Evolutionary conservation across 2,797 vertebrate species (phyloP), one percentile per base, ranked within the genome.

Genomic region (Tenualosa ilisha): DNA sequence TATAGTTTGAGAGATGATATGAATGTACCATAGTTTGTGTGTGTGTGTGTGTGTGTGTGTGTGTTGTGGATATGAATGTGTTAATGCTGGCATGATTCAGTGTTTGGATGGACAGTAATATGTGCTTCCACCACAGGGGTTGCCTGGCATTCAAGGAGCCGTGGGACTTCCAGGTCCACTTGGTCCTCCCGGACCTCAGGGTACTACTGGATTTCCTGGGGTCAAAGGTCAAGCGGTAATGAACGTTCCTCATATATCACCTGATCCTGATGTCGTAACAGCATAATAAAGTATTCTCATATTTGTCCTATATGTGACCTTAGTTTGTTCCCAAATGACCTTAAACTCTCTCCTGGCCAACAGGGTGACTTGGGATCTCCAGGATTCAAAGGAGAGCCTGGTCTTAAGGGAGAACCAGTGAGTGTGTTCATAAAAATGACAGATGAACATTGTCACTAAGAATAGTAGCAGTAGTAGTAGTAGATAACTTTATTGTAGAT

Each of bases 321-420:
- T 0, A 72, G 0, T 3, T 2, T 68, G 63, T 15, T 40, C 53
- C 26, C 11, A 17, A 53, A 22, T 59, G 9, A 82, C 86, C 20
- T 82, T 65, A 3, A 49, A 81, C 0, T 46, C 24, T 50, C 12
- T 43, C 7, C 72, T 63, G 54, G 22, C 20, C 82, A 43, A 46
- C 91, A 99, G 98, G 98, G 98, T 84, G 97, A 99, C 0, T 91
- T 89, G 37, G 98, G 98, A 20, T 65, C 94, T 0, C 84, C 94
- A 90, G 98, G 98, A 91, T 90, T 96, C 86, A 99, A 98, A 94
- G 98, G 98, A 95, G 98, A 99, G 85, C 92, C 92, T 63, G 98
- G 98, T 91, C 85, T 92, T 84, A 99, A 99, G 94, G 98, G 98
- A 89, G 98, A 99, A 85, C 91, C 94, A 82, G 98, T 99, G 92